Base-by-base conservation (phyloP, 2,888 invertebrate species). In the Dermolepida albohirtum region DNA sequence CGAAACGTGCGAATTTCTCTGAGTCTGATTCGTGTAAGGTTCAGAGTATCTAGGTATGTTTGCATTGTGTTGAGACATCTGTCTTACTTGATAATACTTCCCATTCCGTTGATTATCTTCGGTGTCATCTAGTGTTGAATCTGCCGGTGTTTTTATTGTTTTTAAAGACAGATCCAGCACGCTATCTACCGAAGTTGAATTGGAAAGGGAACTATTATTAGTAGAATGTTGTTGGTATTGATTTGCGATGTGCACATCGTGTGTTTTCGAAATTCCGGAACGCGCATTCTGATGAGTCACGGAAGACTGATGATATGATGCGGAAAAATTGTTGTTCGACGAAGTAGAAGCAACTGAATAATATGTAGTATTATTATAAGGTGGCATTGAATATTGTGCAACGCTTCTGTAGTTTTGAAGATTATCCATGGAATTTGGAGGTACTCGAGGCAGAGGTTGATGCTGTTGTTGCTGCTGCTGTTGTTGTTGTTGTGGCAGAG, bases 91-190 rank as follows among this genome's bases (percentile, higher is more conserved):
- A 70, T 78, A 77, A 64, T 78, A 77, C 62, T 78, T 78, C 17
- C 73, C 72, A 41, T 76, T 68, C 39, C 73, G 70, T 12, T 80
- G 78, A 12, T 85, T 85, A 76, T 89, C 89, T 11, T 85, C 81
- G 64, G 89, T 89, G 76, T 91, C 90, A 77, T 89, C 88, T 11
- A 92, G 91, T 0, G 95, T 95, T 0, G 95, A 95, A 82, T 95
- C 95, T 0, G 95, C 94, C 2, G 94, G 91, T 59, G 94, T 94
- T 79, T 94, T 90, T 0, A 95, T 91, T 1, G 95, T 95, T 81
- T 95, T 95, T 51, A 95, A 93, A 0, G 95, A 95, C 63, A 96
- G 85, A 84, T 96, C 96, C 69, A 96, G 27, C 8, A 69, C 69
- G 54, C 66, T 69, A 47, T 69, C 69, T 14, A 69, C 65, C 5